Percentiles rank a stretch among this genome's conserved stretches.
Evolutionary conservation across 2,888 invertebrate species (phyloP).

Genomic region (Lasioglossum oenotherae): DNA sequence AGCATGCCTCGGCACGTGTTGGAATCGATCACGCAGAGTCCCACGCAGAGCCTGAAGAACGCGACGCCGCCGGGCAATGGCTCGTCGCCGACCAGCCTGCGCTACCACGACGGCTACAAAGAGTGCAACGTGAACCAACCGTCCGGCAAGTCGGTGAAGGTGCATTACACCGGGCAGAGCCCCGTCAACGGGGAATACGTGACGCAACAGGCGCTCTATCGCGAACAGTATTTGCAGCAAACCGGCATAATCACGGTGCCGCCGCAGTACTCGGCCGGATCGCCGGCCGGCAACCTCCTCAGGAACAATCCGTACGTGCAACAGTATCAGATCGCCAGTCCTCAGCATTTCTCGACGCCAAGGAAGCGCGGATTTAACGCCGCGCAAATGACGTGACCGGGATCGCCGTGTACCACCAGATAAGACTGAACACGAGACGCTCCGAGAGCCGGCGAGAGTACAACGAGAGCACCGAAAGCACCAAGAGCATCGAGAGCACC

Average conservation of each 20-base stretch:
- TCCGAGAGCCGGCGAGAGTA: slow-evolving; percentile 3
- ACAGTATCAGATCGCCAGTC: slow-evolving; percentile 78
- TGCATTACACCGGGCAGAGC: slow-evolving; percentile 62
- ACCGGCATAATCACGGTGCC: slow-evolving; percentile 77
- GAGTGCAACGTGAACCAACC: slow-evolving; percentile 71
- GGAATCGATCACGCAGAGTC: slow-evolving; percentile 82
- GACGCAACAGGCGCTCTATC: slow-evolving; percentile 76
- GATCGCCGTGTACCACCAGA: slow-evolving; percentile 74
- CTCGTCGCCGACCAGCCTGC: slow-evolving; percentile 73
- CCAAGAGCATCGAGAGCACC: not conserved
- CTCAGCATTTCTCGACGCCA: slow-evolving; percentile 75
- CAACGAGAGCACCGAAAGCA: not conserved
- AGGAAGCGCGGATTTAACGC: slow-evolving; percentile 78
- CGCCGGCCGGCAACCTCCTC: slow-evolving; percentile 73
- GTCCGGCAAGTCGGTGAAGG: slow-evolving; percentile 60
- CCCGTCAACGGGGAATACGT: slow-evolving; percentile 79
- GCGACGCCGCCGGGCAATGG: slow-evolving; percentile 72
- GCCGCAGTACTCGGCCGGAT: slow-evolving; percentile 73
- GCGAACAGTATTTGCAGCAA: slow-evolving; percentile 80
- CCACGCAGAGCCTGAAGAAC: slow-evolving; percentile 80
- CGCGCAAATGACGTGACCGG: slow-evolving; percentile 82
- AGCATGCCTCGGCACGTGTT: slow-evolving; percentile 81
- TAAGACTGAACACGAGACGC: slow-evolving; percentile 77
- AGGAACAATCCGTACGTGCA: slow-evolving; percentile 80
- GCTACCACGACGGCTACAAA: slow-evolving; percentile 73